phyloP scores from a whole-genome alignment of 2,113 vertebrate genomes.

The Zeus faber region DNA sequence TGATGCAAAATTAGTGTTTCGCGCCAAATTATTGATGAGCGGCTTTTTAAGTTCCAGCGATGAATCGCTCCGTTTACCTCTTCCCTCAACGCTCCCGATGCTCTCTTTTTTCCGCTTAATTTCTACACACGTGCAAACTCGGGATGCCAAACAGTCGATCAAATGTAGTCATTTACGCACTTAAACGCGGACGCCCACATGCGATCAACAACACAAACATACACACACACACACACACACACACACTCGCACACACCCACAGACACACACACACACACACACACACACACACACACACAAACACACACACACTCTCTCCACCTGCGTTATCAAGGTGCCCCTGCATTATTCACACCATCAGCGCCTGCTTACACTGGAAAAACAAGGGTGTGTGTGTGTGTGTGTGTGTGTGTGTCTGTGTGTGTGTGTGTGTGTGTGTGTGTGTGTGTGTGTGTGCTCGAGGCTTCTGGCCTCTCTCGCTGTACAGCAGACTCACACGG shows the following conservation, averaged over 20 bases:
- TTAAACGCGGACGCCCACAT: conserved; percentile 7
- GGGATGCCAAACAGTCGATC: too few relatives aligned
- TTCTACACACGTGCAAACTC: too few relatives aligned
- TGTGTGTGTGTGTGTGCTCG: too few relatives aligned
- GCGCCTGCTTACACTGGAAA: conserved; percentile 57
- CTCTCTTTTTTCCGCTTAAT: conserved; percentile 6
- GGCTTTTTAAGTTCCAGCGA: conserved; percentile 69
- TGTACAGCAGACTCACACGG: too few relatives aligned
- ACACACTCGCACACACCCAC: background rate
- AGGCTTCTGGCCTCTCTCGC: background rate
- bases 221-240: background rate
- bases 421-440: too few relatives aligned
- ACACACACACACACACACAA: conserved; percentile 16
- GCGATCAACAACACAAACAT: conserved; percentile 1
- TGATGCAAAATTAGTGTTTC: conserved; percentile 82
- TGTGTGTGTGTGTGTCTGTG: too few relatives aligned
- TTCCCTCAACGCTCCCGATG: background rate
- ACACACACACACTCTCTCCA: background rate
- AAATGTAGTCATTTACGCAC: conserved; percentile 21
- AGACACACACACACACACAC: background rate
- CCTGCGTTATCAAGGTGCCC: conserved; percentile 33
- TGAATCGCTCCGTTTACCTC: conserved; percentile 64
- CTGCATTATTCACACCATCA: conserved; percentile 64
- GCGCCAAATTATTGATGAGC: conserved; percentile 76
- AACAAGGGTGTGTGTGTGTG: conserved; percentile 42